These are phyloP conservation scores for Platycheirus albimanus DNA, from an alignment of 2,888 invertebrate genomes.

Conservation along the genomic window DNA sequence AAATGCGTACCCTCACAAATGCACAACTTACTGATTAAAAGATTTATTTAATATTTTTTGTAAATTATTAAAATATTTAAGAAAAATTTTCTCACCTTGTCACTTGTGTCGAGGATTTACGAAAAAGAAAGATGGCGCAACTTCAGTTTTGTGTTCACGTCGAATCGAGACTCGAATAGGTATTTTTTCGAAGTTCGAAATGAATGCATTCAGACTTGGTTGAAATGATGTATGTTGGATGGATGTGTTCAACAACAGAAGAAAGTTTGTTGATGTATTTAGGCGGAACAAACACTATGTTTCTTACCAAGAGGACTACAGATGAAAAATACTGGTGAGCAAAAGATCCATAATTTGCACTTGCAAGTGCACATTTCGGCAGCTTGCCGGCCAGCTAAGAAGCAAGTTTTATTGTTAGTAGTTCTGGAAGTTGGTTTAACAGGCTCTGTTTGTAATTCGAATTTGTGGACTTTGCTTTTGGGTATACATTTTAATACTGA, in stretches of 20 bases:
- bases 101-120: constrained; percentile 79
- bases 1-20: background rate
- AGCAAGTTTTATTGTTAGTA: too few relatives aligned
- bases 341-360: too few relatives aligned
- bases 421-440: too few relatives aligned
- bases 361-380: too few relatives aligned
- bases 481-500: too few relatives aligned
- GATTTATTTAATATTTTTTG: constrained; percentile 43
- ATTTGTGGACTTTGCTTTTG: too few relatives aligned
- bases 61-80: constrained; percentile 75
- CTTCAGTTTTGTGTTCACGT: constrained; percentile 52
- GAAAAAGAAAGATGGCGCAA: constrained; percentile 80
- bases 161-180: constrained; percentile 53
- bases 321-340: too few relatives aligned
- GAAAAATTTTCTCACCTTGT: constrained; percentile 79
- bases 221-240: background rate
- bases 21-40: constrained; percentile 6
- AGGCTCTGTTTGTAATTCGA: too few relatives aligned
- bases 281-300: too few relatives aligned
- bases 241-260: background rate
- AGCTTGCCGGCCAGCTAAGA: too few relatives aligned
- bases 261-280: too few relatives aligned
- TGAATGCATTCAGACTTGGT: constrained; percentile 5
- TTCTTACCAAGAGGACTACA: too few relatives aligned
- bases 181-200: constrained; percentile 30